Evolutionary conservation across 1,140 invertebrate genomes (phyloP).

Genomic region (Arion vulgaris): DNA sequence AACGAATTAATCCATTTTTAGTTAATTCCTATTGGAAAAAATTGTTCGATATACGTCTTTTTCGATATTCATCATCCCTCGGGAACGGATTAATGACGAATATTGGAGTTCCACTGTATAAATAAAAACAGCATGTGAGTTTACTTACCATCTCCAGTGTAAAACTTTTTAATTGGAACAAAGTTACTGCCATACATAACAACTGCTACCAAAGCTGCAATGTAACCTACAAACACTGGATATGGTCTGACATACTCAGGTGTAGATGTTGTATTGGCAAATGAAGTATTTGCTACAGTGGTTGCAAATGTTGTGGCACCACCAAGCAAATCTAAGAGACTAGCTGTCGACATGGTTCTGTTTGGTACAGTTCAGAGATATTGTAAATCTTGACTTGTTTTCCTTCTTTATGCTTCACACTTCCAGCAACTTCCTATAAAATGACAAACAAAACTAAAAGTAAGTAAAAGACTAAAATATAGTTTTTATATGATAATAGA

Average conservation of each 20-base stretch:
- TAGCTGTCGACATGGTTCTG: background rate
- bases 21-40: no score
- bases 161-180: conserved; percentile 72
- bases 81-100: no score
- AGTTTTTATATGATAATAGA: no score
- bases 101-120: no score
- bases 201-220: conserved; percentile 64
- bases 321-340: background rate
- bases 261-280: background rate
- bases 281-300: background rate
- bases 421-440: no score
- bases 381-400: no score
- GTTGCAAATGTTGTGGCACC: background rate
- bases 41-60: no score
- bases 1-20: no score
- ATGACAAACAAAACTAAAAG: no score
- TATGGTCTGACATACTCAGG: background rate
- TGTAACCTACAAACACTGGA: conserved; percentile 61
- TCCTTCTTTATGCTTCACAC: no score
- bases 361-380: background rate
- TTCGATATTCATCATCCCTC: no score
- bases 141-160: conserved; percentile 72
- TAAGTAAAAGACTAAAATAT: no score
- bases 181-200: conserved; percentile 73
- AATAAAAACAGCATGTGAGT: background rate